Evolutionary conservation across 1,140 invertebrate species (phyloP), one percentile per base, ranked within the genome.

Genomic region (Drosophila murphyi): DNA sequence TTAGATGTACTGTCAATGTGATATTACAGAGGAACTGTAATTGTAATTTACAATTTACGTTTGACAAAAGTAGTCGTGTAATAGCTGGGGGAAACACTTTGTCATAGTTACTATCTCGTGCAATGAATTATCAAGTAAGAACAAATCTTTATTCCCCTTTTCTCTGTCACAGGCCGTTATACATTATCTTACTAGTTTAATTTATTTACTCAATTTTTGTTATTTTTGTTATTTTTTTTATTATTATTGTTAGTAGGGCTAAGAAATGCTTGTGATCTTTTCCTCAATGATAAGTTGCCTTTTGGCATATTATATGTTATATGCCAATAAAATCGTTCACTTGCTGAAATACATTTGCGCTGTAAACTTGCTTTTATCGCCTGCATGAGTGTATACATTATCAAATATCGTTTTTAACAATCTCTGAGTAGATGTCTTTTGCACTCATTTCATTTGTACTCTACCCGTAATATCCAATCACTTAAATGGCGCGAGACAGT

Each of bases 251-350:
- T 34, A 32, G 29, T 52, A 32, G 50, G 5, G 50, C 50, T 32
- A 34, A 34, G 5, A 52, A 52, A 52, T 52, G 35, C 4, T 52
- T 62, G 43, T 45, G n/a, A 48, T 47, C 34, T 60, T 60, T 34
- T 32, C 12, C 29, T 65, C 56, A 39, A 7, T 20, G 34, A 68
- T 68, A 68, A 68, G 34, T 57, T 20, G 34, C 20, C 12, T 4
- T 52, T 52, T 1, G 31, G 3, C 31, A 4, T 2, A 55, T 6
- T 39, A 32, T 37, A 20, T 20, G 20, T 20, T 39, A 39, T 56
- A 39, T 37, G 0, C 20, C 12, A 29, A 56, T 56, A 56, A 56
- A 39, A 20, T 20, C 34, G n/a, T 3, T 43, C 39, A 43, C 10
- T 43, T 41, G 10, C 3, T 12, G 31, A 8, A 52, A 32, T 31